phyloP scores from a whole-genome alignment of 2,113 vertebrate genomes.

The Poecilia latipinna region DNA sequence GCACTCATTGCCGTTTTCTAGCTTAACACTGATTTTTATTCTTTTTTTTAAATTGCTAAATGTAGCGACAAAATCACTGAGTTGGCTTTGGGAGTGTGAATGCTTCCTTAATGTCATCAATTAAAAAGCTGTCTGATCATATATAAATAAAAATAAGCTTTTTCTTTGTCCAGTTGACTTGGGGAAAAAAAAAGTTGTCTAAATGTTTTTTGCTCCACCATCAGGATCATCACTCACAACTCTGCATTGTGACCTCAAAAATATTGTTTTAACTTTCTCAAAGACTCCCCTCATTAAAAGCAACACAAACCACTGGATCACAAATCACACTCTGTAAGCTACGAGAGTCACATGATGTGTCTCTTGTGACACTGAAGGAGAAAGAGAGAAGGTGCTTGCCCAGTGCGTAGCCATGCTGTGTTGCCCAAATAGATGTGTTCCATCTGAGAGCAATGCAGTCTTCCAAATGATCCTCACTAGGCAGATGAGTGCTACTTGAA shows the following conservation, averaged over 20 bases:
- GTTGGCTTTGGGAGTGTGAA: too few species aligned
- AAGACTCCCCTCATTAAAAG: slow-evolving; percentile 59
- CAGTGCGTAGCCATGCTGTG: slow-evolving; percentile 63
- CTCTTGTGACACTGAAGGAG: slow-evolving; percentile 71
- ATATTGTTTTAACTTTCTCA: slow-evolving; percentile 76
- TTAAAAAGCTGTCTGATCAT: slow-evolving; percentile 46
- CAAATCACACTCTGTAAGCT: slow-evolving; percentile 70
- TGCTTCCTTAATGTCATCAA: slow-evolving; percentile 37
- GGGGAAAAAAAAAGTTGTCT: slow-evolving; percentile 13
- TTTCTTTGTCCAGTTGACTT: slow-evolving; percentile 19
- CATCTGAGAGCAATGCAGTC: slow-evolving; percentile 75
- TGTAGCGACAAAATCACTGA: too few species aligned
- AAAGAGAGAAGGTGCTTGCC: slow-evolving; percentile 55
- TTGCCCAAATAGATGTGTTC: slow-evolving; percentile 75
- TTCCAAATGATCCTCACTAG: slow-evolving; percentile 72
- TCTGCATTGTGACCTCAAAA: slow-evolving; percentile 53
- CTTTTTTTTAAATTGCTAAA: too few species aligned
- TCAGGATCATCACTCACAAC: slow-evolving; percentile 6
- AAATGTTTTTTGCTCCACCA: slow-evolving; percentile 25
- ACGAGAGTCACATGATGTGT: slow-evolving; percentile 64
- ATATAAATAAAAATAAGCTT: slow-evolving; percentile 26
- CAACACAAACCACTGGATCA: slow-evolving; percentile 71
- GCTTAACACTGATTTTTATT: too few species aligned
- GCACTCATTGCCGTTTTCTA: too few species aligned
- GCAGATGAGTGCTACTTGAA: slow-evolving; percentile 80